A percentile compares a stretch with the other conserved stretches of the same genome.
Evolutionary conservation across 2,888 invertebrate species (phyloP).

Genomic region (Eupithecia subumbrata): DNA sequence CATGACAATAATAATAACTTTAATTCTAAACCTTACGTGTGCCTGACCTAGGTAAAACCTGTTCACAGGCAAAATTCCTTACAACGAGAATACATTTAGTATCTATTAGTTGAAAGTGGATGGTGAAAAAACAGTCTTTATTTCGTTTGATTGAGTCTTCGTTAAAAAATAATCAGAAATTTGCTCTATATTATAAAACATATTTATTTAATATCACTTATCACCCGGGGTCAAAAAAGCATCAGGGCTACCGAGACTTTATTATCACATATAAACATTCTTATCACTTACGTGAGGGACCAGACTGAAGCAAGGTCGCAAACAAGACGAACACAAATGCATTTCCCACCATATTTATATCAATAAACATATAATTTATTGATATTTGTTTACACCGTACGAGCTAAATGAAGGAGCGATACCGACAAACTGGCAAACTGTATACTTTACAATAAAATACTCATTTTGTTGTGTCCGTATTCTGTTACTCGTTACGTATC

Average conservation of each 20-base stretch:
- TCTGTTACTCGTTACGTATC: neutral
- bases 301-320: neutral
- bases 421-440: neutral
- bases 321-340: neutral
- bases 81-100: no score
- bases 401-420: neutral
- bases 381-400: neutral
- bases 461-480: neutral
- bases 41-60: no score
- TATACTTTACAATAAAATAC: slow-evolving; percentile 1
- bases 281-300: neutral
- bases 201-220: neutral
- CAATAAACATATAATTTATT: neutral
- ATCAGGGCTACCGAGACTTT: neutral
- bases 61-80: no score
- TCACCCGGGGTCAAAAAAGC: neutral
- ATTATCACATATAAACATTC: neutral
- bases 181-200: neutral
- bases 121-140: no score
- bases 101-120: no score
- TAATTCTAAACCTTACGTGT: no score
- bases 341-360: neutral
- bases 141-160: neutral
- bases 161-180: neutral
- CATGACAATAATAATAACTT: no score